Evolutionary conservation across 2,113 vertebrate genomes (phyloP), one percentile per base, ranked within the genome.

Genomic region (Calyptommatus sinebrachiatus): DNA sequence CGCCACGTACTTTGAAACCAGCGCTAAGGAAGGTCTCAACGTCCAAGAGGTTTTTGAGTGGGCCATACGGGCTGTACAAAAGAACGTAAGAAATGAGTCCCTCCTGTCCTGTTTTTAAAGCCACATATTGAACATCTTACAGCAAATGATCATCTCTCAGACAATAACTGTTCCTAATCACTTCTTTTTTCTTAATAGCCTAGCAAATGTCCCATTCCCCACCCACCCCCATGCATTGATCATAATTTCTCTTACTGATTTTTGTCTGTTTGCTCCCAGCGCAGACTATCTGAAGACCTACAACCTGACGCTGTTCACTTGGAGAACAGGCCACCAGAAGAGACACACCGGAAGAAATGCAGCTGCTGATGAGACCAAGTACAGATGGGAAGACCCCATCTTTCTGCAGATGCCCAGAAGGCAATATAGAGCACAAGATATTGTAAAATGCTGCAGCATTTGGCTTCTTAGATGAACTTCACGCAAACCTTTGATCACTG

Each of bases 21-120:
- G 79, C 8, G 79, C 79, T 66, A 81, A 75, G 71, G 66, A 53
- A 31, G 65, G 72, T 28, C 68, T 66, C 65, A 81, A 81, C 1
- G 79, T 81, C 1, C 72, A 75, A 21, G 65, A 48, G 20, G 72
- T 81, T 35, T 81, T 81, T 26, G 65, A 81, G n/a, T 81, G 79
- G 79, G 79, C 79, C 65, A 69, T 75, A 61, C 72, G 50, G 11
- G 53, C 65, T 6, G 79, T 69, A 24, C 72, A 75, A 35, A 81
- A 74, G 14, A 75, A 62, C 18, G 79, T 81, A 81, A 81, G 79
- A 31, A 65, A 73, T 6, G 63, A 21, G 20, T 5, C 4, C 22
- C 53, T 14, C 22, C 46, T 12, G 26, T 31, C 12, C 4, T 22
- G 18, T 2, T 24, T n/a, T 16, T 53, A 11, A 53, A 67, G 14